Conservation (phyloP, 2,113 vertebrate species). For the Holacanthus passer region DNA sequence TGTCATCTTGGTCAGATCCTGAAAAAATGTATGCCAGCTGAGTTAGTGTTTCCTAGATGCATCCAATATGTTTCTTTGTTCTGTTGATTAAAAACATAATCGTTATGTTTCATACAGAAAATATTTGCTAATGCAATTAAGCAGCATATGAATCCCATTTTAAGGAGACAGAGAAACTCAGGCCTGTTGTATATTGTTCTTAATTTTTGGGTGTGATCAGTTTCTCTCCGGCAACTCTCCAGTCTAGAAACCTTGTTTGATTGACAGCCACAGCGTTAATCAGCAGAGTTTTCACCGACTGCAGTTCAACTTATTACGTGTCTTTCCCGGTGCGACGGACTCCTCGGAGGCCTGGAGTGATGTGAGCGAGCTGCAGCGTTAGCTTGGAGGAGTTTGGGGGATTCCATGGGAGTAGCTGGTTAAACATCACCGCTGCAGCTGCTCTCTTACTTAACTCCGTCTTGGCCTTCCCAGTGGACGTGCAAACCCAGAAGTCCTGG, state of each 20-base stretch:
- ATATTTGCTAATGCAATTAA: no score
- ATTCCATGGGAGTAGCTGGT: slow-evolving; percentile 61
- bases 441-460: slow-evolving; percentile 60
- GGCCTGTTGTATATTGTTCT: neutral
- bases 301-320: neutral
- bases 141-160: neutral
- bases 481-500: slow-evolving; percentile 16
- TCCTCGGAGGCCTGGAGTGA: neutral
- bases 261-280: slow-evolving; percentile 24
- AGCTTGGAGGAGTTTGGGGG: slow-evolving; percentile 40
- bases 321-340: neutral
- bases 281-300: slow-evolving; percentile 26
- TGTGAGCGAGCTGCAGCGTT: neutral
- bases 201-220: slow-evolving; percentile 11
- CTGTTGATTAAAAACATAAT: neutral
- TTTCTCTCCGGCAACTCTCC: neutral
- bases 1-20: no score
- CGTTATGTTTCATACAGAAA: no score
- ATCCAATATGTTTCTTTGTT: neutral
- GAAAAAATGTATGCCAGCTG: neutral
- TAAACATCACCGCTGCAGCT: slow-evolving; percentile 58
- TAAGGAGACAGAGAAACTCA: neutral
- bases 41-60: neutral
- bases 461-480: slow-evolving; percentile 52
- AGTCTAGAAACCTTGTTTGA: slow-evolving; percentile 1